Conservation (phyloP, 1,140 invertebrate genomes). For the Rhagoletis pomonella region DNA sequence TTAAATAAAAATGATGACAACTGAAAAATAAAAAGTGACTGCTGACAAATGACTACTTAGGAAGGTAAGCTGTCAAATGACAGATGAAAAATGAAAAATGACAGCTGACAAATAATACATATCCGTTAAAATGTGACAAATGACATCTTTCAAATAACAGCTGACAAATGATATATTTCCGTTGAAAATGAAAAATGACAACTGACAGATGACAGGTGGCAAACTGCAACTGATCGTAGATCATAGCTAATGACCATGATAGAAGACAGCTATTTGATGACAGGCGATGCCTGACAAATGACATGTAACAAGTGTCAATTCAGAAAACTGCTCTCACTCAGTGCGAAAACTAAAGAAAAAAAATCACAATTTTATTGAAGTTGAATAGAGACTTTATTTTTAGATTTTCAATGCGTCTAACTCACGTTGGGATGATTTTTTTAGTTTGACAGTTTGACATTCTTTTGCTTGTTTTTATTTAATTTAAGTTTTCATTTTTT, state of each 20-base stretch:
- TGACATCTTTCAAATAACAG: not conserved
- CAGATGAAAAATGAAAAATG: not conserved
- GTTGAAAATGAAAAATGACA: not conserved
- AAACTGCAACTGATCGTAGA: not conserved
- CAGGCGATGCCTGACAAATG: not conserved
- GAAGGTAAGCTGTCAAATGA: not conserved
- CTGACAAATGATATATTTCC: not conserved
- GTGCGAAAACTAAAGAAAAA: not conserved
- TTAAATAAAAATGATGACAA: too few relatives aligned
- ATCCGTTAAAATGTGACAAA: too few relatives aligned
- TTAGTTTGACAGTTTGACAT: not conserved
- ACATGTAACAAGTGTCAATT: not conserved
- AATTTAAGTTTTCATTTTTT: not conserved
- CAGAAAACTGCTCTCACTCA: too few relatives aligned
- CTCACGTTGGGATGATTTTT: conserved; percentile 57
- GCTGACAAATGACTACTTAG: not conserved
- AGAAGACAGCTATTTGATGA: not conserved
- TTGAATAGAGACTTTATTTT: conserved; percentile 52
- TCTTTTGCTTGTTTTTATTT: too few relatives aligned
- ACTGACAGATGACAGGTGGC: not conserved
- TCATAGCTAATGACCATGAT: not conserved
- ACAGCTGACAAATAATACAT: not conserved
- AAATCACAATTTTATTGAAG: conserved; percentile 13
- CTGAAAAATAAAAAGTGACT: not conserved
- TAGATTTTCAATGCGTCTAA: not conserved